phyloP scores from a whole-genome alignment of 2,113 vertebrate genomes.

The Rhabdornis inornatus region DNA sequence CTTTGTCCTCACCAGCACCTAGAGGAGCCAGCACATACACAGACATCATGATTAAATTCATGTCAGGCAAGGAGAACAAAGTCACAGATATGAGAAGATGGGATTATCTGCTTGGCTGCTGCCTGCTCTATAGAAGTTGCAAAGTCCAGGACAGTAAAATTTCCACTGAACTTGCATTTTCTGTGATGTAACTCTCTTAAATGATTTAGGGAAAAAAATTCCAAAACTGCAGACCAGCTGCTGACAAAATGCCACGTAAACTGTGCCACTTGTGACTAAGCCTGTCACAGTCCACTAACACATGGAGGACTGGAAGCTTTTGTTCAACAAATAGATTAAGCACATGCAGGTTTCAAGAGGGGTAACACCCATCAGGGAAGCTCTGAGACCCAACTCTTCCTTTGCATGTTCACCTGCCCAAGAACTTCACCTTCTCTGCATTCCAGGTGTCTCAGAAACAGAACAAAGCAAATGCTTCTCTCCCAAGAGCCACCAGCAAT shows the following conservation, averaged over 20 bases:
- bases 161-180: conserved; percentile 52
- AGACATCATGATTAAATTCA: background rate
- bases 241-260: background rate
- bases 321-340: background rate
- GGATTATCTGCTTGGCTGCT: conserved; percentile 57
- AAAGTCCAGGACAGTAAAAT: conserved; percentile 28
- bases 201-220: background rate
- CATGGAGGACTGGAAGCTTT: background rate
- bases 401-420: background rate
- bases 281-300: background rate
- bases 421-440: background rate
- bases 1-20: background rate
- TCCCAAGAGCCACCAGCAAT: background rate
- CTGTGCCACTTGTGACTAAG: background rate
- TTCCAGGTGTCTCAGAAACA: background rate
- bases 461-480: background rate
- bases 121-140: background rate
- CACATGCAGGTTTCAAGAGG: background rate
- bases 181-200: background rate
- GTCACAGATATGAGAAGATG: background rate
- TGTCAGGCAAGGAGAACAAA: conserved; percentile 10
- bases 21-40: background rate
- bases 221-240: background rate
- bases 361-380: rapidly evolving
- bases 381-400: background rate